Evolutionary conservation across 2,113 vertebrate genomes (phyloP).

Genomic region (Dicerorhinus sumatrensis): DNA sequence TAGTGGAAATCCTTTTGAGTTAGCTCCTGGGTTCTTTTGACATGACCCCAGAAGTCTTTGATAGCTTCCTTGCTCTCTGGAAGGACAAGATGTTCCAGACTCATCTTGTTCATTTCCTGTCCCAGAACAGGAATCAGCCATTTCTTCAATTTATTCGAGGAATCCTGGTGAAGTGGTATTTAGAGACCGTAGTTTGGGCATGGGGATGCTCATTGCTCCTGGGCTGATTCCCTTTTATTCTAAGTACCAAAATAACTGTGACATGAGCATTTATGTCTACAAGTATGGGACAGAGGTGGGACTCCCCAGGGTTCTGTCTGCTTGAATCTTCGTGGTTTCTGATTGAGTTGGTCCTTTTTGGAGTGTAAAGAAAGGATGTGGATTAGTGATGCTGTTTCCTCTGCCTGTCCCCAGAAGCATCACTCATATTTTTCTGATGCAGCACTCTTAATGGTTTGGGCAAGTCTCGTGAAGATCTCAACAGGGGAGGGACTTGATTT

Average conservation of each 20-base stretch:
- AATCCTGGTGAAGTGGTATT: neutral
- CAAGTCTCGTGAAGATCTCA: neutral
- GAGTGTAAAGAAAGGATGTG: neutral
- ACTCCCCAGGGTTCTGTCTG: neutral
- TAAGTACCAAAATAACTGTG: neutral
- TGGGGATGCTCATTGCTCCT: neutral
- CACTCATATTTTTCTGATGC: neutral
- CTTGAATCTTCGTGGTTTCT: neutral
- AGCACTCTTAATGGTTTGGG: neutral
- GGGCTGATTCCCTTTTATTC: neutral
- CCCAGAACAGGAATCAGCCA: neutral
- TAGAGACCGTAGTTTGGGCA: neutral
- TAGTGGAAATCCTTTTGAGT: slow-evolving; percentile 2
- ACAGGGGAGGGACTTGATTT: neutral
- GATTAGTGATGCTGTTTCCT: neutral
- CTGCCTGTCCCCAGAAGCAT: neutral
- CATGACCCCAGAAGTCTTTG: neutral
- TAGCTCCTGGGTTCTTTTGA: neutral
- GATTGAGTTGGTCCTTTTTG: neutral
- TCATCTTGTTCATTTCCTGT: neutral
- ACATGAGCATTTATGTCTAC: neutral
- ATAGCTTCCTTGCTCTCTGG: neutral
- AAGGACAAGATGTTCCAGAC: neutral
- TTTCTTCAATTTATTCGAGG: neutral
- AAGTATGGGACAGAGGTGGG: neutral